phyloP scores from a whole-genome alignment of 2,113 vertebrate genomes.

The Gallinago jamesoni region DNA sequence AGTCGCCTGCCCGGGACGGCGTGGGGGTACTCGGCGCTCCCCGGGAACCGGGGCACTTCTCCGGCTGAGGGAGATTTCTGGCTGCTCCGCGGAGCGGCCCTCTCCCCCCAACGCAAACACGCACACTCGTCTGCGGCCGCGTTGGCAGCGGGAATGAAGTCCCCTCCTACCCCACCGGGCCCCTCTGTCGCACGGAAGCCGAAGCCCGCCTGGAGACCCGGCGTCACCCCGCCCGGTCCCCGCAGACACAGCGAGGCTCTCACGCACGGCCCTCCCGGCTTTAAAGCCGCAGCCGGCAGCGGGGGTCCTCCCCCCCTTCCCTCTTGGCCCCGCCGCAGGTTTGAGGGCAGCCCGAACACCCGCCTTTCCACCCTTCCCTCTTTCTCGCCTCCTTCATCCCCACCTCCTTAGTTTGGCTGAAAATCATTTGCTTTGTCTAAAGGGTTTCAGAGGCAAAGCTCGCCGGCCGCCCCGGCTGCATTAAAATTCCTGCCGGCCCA shows the following conservation, averaged over 20 bases:
- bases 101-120: not conserved
- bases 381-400: not conserved
- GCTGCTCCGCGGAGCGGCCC: not conserved
- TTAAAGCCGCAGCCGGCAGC: not conserved
- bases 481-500: constrained; percentile 92
- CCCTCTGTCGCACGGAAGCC: not conserved
- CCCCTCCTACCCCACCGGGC: not conserved
- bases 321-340: not conserved
- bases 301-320: not conserved
- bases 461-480: constrained; percentile 78
- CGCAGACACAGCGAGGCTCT: not conserved
- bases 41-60: not conserved
- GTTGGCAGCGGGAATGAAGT: not conserved
- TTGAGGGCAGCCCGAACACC: not conserved
- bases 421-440: constrained; percentile 80
- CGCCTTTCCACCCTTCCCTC: not conserved
- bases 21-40: not conserved
- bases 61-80: not conserved
- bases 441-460: constrained; percentile 67
- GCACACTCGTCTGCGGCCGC: not conserved
- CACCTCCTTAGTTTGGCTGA: constrained; percentile 34
- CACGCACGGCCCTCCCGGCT: not conserved
- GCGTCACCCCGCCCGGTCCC: not conserved
- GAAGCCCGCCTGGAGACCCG: not conserved
- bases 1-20: not conserved